Percentiles rank a stretch among this genome's conserved stretches.
These are phyloP conservation scores for Drosophila recens DNA, from an alignment of 2,888 invertebrate species.

Conservation along the genomic window DNA sequence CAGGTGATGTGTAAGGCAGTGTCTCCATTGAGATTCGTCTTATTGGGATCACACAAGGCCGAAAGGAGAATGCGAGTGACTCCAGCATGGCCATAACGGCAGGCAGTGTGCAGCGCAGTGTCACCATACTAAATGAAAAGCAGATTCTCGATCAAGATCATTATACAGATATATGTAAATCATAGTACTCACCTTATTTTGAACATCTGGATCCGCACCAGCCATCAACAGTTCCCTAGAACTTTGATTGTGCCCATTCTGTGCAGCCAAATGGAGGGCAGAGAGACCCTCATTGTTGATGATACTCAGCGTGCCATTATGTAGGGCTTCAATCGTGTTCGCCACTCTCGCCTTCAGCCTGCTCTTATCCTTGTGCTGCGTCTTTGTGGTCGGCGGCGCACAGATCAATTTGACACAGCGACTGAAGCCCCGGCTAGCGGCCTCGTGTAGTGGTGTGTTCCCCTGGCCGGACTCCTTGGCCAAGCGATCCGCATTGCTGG, in stretches of 20 bases:
- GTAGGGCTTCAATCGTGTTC: slow-evolving; percentile 86
- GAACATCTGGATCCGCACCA: slow-evolving; percentile 94
- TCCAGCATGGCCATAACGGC: slow-evolving; percentile 98
- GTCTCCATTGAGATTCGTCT: slow-evolving; percentile 98
- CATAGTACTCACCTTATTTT: slow-evolving; percentile 90
- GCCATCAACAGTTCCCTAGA: slow-evolving; percentile 94
- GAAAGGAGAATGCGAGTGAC: slow-evolving; percentile 97
- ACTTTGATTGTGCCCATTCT: slow-evolving; percentile 98
- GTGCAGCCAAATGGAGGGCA: slow-evolving; percentile 97
- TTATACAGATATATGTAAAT: background rate
- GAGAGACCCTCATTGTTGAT: slow-evolving; percentile 95
- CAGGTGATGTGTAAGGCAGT: slow-evolving; percentile 97
- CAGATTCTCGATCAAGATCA: background rate
- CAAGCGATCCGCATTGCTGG: slow-evolving; percentile 78
- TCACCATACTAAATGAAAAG: slow-evolving; percentile 94
- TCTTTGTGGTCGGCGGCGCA: slow-evolving; percentile 64
- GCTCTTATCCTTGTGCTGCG: slow-evolving; percentile 65
- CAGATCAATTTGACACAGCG: slow-evolving; percentile 91
- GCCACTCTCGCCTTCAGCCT: slow-evolving; percentile 73
- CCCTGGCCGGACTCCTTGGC: slow-evolving; percentile 89
- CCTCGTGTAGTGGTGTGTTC: slow-evolving; percentile 97
- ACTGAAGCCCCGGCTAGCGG: slow-evolving; percentile 97
- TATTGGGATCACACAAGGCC: slow-evolving; percentile 93
- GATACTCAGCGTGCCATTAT: slow-evolving; percentile 88
- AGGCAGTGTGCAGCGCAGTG: slow-evolving; percentile 96